Conservation (phyloP, 2,888 invertebrate genomes). For the Deilephila elpenor region DNA sequence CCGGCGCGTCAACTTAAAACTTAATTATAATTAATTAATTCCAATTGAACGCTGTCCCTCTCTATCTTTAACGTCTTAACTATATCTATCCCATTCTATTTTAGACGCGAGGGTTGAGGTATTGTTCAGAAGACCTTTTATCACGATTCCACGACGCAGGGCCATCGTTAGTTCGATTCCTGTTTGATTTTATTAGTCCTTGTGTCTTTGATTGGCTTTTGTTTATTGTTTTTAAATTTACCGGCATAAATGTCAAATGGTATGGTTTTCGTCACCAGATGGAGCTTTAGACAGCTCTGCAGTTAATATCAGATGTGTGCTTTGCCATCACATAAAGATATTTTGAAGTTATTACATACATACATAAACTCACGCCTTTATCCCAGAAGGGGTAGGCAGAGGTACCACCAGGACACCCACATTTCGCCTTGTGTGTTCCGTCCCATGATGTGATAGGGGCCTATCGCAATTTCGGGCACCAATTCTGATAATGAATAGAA, state of each 20-base stretch:
- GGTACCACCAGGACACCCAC: too few relatives aligned
- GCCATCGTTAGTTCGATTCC: slow-evolving; percentile 76
- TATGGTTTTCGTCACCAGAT: too few relatives aligned
- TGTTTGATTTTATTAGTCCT: slow-evolving; percentile 80
- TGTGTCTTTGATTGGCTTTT: slow-evolving; percentile 77
- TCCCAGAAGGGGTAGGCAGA: too few relatives aligned
- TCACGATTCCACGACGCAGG: slow-evolving; percentile 72
- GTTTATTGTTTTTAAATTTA: slow-evolving; percentile 43
- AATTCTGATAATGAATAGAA: too few relatives aligned
- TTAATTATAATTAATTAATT: slow-evolving; percentile 94
- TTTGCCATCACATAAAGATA: too few relatives aligned
- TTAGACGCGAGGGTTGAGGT: slow-evolving; percentile 73
- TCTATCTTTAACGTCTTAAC: slow-evolving; percentile 76
- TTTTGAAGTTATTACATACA: too few relatives aligned
- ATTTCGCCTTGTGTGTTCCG: too few relatives aligned
- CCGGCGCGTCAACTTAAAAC: slow-evolving; percentile 90
- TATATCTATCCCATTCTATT: slow-evolving; percentile 69
- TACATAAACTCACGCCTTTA: too few relatives aligned
- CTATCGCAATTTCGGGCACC: too few relatives aligned
- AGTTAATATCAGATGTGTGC: not conserved
- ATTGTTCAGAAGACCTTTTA: slow-evolving; percentile 84
- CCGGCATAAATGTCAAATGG: not conserved
- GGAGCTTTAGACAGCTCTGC: not conserved
- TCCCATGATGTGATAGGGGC: too few relatives aligned
- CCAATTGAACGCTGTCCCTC: slow-evolving; percentile 85